A percentile compares a stretch with the other conserved stretches of the same genome.
Evolutionary conservation across 2,113 vertebrate genomes (phyloP).

Genomic region (Ctenomys sociabilis): DNA sequence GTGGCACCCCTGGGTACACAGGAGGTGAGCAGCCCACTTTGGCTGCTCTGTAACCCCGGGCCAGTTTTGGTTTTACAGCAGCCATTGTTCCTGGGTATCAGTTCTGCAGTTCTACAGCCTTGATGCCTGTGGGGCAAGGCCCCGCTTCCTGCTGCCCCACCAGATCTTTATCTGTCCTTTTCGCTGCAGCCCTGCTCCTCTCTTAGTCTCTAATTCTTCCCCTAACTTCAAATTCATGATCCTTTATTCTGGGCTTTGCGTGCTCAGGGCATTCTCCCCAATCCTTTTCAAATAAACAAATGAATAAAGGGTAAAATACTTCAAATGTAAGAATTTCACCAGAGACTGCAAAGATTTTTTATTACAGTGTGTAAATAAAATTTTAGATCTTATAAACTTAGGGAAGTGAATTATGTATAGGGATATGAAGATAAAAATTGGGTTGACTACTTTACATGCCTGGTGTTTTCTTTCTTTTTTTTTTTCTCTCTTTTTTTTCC

Average conservation of each 20-base stretch:
- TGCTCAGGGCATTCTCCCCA: neutral
- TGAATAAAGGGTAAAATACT: neutral
- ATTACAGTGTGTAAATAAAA: neutral
- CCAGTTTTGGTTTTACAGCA: too few species aligned
- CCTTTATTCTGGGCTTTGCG: neutral
- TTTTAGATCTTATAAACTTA: neutral
- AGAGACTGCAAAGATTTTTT: neutral
- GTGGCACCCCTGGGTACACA: neutral
- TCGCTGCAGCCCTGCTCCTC: neutral
- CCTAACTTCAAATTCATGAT: too few species aligned
- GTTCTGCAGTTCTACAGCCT: neutral
- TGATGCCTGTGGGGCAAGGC: too few species aligned
- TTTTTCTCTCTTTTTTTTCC: too few species aligned
- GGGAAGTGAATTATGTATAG: neutral
- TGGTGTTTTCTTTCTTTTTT: neutral
- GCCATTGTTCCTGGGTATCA: neutral
- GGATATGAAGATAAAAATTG: neutral
- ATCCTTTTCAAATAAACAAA: neutral
- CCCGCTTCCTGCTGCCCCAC: neutral
- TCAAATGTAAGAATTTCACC: neutral
- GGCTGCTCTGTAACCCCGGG: rapidly evolving
- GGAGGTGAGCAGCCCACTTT: rapidly evolving
- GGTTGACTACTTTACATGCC: neutral
- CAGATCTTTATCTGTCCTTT: neutral
- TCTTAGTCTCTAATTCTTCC: neutral